phyloP scores from a whole-genome alignment of 2,888 invertebrate species.

The Bursaphelenchus okinawaensis region DNA sequence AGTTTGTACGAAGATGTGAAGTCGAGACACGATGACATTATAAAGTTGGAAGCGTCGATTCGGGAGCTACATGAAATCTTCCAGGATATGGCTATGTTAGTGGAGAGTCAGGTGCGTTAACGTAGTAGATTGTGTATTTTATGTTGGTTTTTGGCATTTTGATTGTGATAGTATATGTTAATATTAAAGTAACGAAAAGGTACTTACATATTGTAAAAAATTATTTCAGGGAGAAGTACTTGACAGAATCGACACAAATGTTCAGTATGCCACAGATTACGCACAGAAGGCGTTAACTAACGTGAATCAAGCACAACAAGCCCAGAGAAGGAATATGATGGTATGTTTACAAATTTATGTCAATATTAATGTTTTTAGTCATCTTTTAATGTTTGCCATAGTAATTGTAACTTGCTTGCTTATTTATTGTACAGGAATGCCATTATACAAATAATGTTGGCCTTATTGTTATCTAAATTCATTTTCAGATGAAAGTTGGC shows the following conservation, averaged over 20 bases:
- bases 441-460: neutral
- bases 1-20: conserved; percentile 39
- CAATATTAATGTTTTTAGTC: neutral
- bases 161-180: too few relatives aligned
- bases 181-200: too few relatives aligned
- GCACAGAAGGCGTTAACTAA: conserved; percentile 26
- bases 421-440: neutral
- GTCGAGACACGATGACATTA: conserved; percentile 35
- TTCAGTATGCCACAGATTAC: conserved; percentile 29
- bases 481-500: conserved; percentile 32
- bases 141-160: conserved; percentile 12
- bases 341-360: conserved; percentile 4
- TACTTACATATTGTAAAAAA: too few relatives aligned
- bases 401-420: neutral
- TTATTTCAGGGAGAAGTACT: conserved; percentile 35
- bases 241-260: conserved; percentile 31
- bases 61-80: conserved; percentile 41
- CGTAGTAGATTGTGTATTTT: neutral
- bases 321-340: conserved; percentile 31
- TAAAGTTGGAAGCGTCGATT: conserved; percentile 33
- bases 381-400: neutral
- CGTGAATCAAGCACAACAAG: conserved; percentile 29
- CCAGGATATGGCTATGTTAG: conserved; percentile 37
- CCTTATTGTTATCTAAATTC: too few relatives aligned
- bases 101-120: conserved; percentile 32